Evolutionary conservation across 2,888 invertebrate genomes (phyloP).

Genomic region (Lamellibrachia columna): DNA sequence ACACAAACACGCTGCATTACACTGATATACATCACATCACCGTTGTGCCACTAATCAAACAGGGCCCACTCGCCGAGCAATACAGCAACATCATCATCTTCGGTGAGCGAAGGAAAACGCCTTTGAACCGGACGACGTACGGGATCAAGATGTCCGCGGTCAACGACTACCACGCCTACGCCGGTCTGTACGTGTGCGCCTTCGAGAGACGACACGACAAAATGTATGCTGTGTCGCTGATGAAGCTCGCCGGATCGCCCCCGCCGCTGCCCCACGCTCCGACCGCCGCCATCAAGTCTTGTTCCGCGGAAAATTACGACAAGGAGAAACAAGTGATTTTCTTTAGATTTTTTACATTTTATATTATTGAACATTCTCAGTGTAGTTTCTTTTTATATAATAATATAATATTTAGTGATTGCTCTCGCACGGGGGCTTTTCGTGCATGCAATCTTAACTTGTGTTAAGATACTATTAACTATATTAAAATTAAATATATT

Average conservation of each 20-base stretch:
- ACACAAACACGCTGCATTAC: too few species aligned
- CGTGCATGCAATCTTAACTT: too few species aligned
- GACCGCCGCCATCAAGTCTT: background rate
- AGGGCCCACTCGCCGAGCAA: background rate
- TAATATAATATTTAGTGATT: too few species aligned
- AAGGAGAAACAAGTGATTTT: background rate
- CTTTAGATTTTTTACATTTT: background rate
- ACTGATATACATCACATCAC: background rate
- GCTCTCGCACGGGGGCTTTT: too few species aligned
- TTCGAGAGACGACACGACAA: conserved; percentile 13
- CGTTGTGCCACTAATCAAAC: background rate
- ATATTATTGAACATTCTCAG: too few species aligned
- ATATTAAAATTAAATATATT: too few species aligned
- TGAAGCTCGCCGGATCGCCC: background rate
- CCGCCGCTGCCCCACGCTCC: background rate
- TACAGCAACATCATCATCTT: background rate
- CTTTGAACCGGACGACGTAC: background rate
- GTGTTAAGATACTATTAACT: too few species aligned
- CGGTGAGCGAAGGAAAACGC: background rate
- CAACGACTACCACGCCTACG: background rate
- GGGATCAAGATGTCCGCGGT: background rate
- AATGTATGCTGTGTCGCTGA: background rate
- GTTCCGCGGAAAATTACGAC: background rate
- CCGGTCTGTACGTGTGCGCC: background rate
- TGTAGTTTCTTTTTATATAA: too few species aligned